phyloP scores from a whole-genome alignment of 2,888 invertebrate species.

The Muscina levida region DNA sequence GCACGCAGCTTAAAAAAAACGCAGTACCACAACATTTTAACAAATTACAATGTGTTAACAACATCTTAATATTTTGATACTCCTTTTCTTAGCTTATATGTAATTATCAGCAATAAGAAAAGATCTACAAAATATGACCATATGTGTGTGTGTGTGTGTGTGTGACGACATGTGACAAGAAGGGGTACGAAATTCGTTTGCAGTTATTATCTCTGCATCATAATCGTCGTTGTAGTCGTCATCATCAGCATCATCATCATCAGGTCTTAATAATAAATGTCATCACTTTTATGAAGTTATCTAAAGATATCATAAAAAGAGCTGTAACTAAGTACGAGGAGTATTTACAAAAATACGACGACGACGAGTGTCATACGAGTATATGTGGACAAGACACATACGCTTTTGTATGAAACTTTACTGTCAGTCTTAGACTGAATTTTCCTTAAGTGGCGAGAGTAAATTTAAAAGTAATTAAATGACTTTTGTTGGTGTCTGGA shows the following conservation, averaged over 20 bases:
- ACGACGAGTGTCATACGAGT: background rate
- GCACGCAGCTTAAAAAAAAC: background rate
- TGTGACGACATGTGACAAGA: background rate
- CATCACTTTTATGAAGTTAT: constrained; percentile 30
- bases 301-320: constrained; percentile 4
- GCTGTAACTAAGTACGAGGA: no score
- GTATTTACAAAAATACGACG: no score
- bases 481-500: background rate
- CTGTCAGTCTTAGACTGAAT: no score
- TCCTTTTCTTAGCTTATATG: background rate
- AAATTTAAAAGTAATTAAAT: constrained; percentile 22
- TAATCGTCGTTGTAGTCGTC: background rate
- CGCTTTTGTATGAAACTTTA: no score
- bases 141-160: background rate
- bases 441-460: background rate
- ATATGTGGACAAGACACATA: constrained; percentile 1
- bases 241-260: constrained; percentile 14
- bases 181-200: background rate
- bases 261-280: constrained; percentile 21
- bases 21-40: background rate
- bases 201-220: constrained; percentile 5
- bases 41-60: constrained; percentile 37
- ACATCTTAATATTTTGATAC: constrained; percentile 38
- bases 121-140: background rate
- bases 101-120: constrained; percentile 2